Conservation (phyloP, 2,888 invertebrate genomes). For the Hypena proboscidalis region DNA sequence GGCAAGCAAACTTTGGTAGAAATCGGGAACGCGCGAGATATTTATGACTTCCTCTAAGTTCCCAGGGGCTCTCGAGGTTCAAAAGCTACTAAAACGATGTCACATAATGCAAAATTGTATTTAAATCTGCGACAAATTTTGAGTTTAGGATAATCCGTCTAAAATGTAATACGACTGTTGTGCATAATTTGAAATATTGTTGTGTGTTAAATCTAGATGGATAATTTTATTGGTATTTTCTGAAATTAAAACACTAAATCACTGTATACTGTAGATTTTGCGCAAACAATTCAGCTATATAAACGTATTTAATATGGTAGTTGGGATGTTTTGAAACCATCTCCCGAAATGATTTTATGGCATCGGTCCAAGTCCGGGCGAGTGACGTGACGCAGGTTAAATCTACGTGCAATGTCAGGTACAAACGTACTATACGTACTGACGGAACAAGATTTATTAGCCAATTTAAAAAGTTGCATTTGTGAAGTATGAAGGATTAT, state of each 20-base stretch:
- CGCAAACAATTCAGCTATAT: constrained; percentile 4
- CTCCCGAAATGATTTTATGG: constrained; percentile 32
- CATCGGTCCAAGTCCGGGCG: constrained; percentile 29
- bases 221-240: too few relatives aligned
- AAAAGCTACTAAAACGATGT: constrained; percentile 74
- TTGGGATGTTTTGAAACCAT: constrained; percentile 27
- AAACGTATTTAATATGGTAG: constrained; percentile 10
- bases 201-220: too few relatives aligned
- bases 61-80: constrained; percentile 65
- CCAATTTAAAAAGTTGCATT: constrained; percentile 20
- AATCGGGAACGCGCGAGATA: constrained; percentile 72
- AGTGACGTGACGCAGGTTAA: constrained; percentile 28
- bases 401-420: constrained; percentile 20
- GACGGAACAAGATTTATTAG: constrained; percentile 25
- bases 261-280: background rate
- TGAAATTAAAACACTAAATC: too few relatives aligned
- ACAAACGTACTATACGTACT: constrained; percentile 10
- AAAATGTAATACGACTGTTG: too few relatives aligned
- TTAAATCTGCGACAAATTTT: constrained; percentile 52
- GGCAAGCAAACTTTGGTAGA: constrained; percentile 67
- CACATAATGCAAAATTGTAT: constrained; percentile 65
- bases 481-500: constrained; percentile 8
- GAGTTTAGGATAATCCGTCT: constrained; percentile 39
- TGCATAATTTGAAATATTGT: too few relatives aligned
- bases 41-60: constrained; percentile 72